A percentile compares a stretch with the other conserved stretches of the same genome.
These are phyloP conservation scores for Pelodytes ibericus DNA, from an alignment of 2,797 vertebrate species.

Conservation along the genomic window DNA sequence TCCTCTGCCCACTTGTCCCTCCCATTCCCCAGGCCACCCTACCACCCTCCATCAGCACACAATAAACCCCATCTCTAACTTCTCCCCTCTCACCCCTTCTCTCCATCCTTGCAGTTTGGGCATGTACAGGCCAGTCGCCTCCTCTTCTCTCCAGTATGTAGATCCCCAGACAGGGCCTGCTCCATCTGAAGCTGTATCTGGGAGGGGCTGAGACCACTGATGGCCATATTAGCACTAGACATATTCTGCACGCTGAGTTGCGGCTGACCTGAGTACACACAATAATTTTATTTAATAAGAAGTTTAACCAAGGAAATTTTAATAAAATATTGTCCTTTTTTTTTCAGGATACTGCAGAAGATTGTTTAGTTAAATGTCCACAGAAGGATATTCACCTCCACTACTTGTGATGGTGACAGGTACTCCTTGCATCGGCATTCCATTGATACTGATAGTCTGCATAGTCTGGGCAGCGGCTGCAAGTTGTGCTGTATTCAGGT, in stretches of 20 bases:
- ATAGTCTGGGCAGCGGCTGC: conserved; percentile 85
- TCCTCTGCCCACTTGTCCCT: conserved; percentile 29
- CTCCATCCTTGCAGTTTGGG: conserved; percentile 96
- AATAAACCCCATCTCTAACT: background rate
- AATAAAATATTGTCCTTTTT: background rate
- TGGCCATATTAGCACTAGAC: conserved; percentile 88
- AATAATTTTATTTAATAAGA: conserved; percentile 33
- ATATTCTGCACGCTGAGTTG: conserved; percentile 92
- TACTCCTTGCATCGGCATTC: conserved; percentile 92
- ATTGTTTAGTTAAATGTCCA: conserved; percentile 17
- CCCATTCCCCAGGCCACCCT: background rate
- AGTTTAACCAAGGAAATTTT: conserved; percentile 15
- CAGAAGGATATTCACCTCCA: conserved; percentile 74
- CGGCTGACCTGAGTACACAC: conserved; percentile 83
- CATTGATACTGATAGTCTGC: conserved; percentile 98
- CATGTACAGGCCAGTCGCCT: conserved; percentile 96
- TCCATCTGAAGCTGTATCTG: conserved; percentile 91
- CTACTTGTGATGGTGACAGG: conserved; percentile 95
- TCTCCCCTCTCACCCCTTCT: conserved; percentile 83
- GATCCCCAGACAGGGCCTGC: conserved; percentile 86
- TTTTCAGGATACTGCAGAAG: background rate
- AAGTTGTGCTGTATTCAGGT: conserved; percentile 85
- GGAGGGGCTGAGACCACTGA: conserved; percentile 79
- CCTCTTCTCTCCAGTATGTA: conserved; percentile 90
- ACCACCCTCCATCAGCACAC: background rate